Conservation (phyloP, 2,888 invertebrate species). For the Trichopoda pennipes region DNA sequence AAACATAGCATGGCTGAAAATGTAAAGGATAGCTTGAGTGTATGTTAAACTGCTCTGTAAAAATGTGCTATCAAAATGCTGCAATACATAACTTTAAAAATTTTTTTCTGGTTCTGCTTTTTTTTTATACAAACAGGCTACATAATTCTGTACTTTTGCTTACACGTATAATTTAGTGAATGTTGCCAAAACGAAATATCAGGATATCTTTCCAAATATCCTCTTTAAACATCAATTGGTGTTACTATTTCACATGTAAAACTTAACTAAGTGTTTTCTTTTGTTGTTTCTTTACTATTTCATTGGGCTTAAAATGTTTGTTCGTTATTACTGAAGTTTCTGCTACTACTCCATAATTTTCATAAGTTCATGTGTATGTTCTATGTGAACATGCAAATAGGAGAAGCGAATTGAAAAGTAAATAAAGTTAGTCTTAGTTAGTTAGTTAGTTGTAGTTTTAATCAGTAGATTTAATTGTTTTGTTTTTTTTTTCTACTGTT, state of each 20-base stretch:
- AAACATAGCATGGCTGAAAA: not conserved
- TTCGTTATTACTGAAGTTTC: constrained; percentile 1
- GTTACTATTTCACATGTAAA: not conserved
- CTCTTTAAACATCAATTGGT: not conserved
- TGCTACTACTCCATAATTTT: not conserved
- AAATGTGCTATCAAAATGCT: constrained; percentile 3
- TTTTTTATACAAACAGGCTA: not conserved
- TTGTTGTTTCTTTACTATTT: constrained; percentile 31
- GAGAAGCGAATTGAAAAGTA: too few species aligned
- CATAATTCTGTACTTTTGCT: not conserved
- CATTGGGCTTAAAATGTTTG: constrained; percentile 39
- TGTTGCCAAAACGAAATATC: not conserved
- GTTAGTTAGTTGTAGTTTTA: too few species aligned
- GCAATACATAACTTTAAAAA: too few species aligned
- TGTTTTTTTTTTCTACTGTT: too few species aligned
- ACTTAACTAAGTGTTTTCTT: constrained; percentile 20
- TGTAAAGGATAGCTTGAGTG: not conserved
- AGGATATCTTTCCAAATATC: constrained; percentile 12
- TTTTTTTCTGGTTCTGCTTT: constrained; percentile 13
- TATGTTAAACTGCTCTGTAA: not conserved
- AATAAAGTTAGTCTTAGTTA: too few species aligned
- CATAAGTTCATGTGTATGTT: too few species aligned
- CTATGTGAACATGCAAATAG: too few species aligned
- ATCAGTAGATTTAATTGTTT: too few species aligned
- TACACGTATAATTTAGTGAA: not conserved